These are phyloP conservation scores for Danio aesculapii DNA, from an alignment of 2,797 vertebrate species.

Conservation along the genomic window DNA sequence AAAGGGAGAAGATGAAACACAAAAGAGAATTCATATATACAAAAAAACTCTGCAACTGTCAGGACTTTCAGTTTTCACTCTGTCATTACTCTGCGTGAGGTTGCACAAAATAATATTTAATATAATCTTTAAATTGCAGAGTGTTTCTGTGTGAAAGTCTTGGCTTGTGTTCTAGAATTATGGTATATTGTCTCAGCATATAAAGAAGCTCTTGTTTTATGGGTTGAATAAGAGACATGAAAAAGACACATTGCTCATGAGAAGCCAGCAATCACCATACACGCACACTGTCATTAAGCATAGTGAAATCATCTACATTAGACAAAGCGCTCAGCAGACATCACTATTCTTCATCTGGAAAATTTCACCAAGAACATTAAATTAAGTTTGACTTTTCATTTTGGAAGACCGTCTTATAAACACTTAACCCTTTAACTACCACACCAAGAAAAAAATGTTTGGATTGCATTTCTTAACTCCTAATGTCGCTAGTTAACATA, in stretches of 20 bases:
- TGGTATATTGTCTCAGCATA: constrained; percentile 67
- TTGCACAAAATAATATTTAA: constrained; percentile 67
- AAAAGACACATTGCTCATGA: constrained; percentile 72
- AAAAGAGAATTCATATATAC: neutral
- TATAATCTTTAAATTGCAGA: constrained; percentile 77
- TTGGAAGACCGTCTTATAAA: neutral
- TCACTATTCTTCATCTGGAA: constrained; percentile 42
- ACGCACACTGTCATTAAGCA: constrained; percentile 74
- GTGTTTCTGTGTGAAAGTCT: constrained; percentile 64
- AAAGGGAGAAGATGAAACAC: neutral
- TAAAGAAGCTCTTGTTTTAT: constrained; percentile 68
- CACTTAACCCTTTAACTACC: no score
- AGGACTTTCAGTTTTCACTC: constrained; percentile 53
- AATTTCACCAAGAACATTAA: no score
- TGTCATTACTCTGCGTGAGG: constrained; percentile 51
- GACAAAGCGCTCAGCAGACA: constrained; percentile 43
- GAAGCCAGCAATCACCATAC: constrained; percentile 71
- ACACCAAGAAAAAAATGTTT: no score
- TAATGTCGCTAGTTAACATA: no score
- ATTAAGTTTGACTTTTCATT: no score
- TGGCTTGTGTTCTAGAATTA: constrained; percentile 67
- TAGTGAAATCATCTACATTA: constrained; percentile 58
- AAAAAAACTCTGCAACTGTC: constrained; percentile 17
- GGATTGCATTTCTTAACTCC: no score
- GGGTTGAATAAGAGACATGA: constrained; percentile 70